Evolutionary conservation across 1,140 invertebrate species (phyloP), one percentile per base, ranked within the genome.

Genomic region (Apis florea): DNA sequence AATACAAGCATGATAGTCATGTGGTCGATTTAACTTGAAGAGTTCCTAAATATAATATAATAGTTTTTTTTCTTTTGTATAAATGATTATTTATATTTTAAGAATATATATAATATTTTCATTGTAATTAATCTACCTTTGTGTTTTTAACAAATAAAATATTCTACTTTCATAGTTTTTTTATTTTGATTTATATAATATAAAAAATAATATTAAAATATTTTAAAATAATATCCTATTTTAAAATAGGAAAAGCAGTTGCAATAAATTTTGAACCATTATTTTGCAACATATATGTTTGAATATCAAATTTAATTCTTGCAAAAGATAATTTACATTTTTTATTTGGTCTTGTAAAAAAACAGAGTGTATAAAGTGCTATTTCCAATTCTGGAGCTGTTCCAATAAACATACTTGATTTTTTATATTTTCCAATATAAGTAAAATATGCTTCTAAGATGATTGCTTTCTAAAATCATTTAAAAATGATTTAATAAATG

Each of bases 311-410:
- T 78, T 84, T 83, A 2, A 31, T 63, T 66, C 75, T 75, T 8
- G n/a, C 51, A 53, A 72, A 80, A 31, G 70, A 80, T 1, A 89
- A 17, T 71, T 66, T 90, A 82, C 94, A 94, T 19, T 54, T 85
- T 51, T 86, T 82, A 56, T 94, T 91, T 26, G 94, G 92, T 70
- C 93, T 86, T n/a, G 92, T 83, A 67, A 93, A 90, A 82, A 94
- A 94, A 82, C 95, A 95, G 47, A 95, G 84, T 2, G 95, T 95
- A 90, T 95, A 96, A 0, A 95, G 86, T 66, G 95, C 95, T 83
- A 96, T 93, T 87, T 96, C 95, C 88, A 96, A 94, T 90, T 96
- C 95, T 12, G 95, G 95, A 88, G 94, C 94, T 15, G 95, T 95
- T 24, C 95, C 95, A 64, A 96, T 92, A 74, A 95, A 95, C 86